Conservation (phyloP, 1,140 invertebrate species). For the Cherax destructor region DNA sequence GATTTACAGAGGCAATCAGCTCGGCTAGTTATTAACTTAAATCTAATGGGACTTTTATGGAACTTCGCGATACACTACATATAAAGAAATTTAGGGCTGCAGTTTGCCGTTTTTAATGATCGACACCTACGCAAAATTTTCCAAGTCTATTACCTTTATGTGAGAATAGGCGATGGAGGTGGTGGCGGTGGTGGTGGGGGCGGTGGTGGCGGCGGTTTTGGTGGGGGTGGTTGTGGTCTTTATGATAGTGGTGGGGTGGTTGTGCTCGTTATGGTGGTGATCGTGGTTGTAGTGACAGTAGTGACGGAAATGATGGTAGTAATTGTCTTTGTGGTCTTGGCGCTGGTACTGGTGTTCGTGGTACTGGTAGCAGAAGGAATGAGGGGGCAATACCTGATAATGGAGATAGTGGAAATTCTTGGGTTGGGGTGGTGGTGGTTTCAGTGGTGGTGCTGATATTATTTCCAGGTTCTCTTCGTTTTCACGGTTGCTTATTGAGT, state of each 20-base stretch:
- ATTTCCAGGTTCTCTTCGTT: too few relatives aligned
- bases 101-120: constrained; percentile 51
- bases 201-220: not conserved
- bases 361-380: not conserved
- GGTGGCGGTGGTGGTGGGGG: not conserved
- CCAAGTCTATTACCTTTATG: not conserved
- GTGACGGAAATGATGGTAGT: not conserved
- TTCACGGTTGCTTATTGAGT: too few relatives aligned
- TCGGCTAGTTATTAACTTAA: constrained; percentile 44
- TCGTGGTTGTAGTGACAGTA: not conserved
- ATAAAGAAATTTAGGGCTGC: constrained; percentile 42
- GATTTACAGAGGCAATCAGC: constrained; percentile 45
- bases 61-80: constrained; percentile 32
- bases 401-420: not conserved
- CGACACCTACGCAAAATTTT: not conserved
- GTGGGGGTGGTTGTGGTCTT: not conserved
- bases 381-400: not conserved
- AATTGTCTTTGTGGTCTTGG: not conserved
- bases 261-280: too few relatives aligned
- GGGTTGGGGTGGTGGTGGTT: not conserved
- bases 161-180: not conserved
- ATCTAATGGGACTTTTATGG: constrained; percentile 51
- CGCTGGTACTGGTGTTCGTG: not conserved
- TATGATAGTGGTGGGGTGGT: too few relatives aligned
- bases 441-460: too few relatives aligned